These are phyloP conservation scores for Ariolimax columbianus DNA, from an alignment of 2,888 invertebrate species.

Conservation along the genomic window DNA sequence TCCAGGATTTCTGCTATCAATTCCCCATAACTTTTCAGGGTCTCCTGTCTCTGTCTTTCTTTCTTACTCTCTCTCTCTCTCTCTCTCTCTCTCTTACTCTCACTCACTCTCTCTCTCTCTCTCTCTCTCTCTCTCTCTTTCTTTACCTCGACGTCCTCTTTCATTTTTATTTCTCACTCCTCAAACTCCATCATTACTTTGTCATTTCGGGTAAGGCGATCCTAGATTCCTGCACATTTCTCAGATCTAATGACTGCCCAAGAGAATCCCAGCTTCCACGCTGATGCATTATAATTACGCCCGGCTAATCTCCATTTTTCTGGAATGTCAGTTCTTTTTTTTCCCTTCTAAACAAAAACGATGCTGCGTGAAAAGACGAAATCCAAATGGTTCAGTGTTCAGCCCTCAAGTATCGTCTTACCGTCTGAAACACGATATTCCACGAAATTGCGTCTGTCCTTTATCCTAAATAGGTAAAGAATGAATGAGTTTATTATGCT, in stretches of 20 bases:
- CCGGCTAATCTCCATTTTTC: background rate
- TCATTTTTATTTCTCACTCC: background rate
- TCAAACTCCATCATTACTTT: conserved; percentile 19
- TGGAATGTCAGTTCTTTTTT: background rate
- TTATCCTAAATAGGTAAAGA: too few species aligned
- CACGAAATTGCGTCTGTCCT: too few species aligned
- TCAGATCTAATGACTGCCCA: conserved; percentile 11
- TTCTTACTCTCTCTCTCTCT: too few species aligned
- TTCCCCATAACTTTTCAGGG: too few species aligned
- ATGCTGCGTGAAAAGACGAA: background rate
- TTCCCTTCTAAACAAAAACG: too few species aligned
- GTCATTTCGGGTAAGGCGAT: conserved; percentile 3
- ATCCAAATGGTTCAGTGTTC: background rate
- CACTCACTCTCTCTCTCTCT: too few species aligned
- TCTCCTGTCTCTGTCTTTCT: too few species aligned
- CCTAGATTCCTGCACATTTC: background rate
- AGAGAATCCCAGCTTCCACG: background rate
- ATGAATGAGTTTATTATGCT: too few species aligned
- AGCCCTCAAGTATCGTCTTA: too few species aligned
- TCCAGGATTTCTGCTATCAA: too few species aligned
- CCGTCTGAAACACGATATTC: too few species aligned
- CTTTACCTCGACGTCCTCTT: background rate
- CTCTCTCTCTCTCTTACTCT: too few species aligned
- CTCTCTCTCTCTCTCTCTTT: background rate
- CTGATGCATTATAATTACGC: conserved; percentile 24